A percentile compares a stretch with the other conserved stretches of the same genome.
phyloP scores from a whole-genome alignment of 2,797 vertebrate genomes.

The Premnoplex brunnescens region DNA sequence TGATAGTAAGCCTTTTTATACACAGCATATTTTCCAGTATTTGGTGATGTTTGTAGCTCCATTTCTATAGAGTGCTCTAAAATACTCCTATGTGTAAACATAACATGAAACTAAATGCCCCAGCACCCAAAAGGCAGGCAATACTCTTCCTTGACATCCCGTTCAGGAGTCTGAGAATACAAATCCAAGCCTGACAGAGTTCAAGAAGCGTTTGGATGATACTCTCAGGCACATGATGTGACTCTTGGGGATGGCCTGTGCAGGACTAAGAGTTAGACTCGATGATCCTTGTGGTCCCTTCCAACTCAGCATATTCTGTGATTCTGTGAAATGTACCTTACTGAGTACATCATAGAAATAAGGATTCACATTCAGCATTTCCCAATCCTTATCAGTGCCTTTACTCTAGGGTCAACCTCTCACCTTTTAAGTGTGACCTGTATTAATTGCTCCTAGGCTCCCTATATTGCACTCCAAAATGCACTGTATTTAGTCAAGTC shows the following conservation, averaged over 20 bases:
- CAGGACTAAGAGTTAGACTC: background rate
- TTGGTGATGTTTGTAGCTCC: background rate
- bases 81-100: background rate
- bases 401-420: background rate
- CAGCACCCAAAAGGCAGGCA: background rate
- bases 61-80: background rate
- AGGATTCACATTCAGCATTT: background rate
- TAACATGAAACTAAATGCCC: background rate
- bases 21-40: background rate
- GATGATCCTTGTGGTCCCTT: background rate
- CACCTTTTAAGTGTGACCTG: background rate
- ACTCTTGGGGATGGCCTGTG: background rate
- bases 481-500: background rate
- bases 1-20: background rate
- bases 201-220: background rate
- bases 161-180: background rate
- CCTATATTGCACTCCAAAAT: background rate
- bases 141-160: background rate
- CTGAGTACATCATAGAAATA: background rate
- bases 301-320: background rate
- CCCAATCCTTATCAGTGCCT: background rate
- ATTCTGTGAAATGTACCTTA: background rate
- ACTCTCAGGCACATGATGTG: background rate
- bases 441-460: background rate
- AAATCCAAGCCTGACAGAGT: background rate